Evolutionary conservation across 2,888 invertebrate genomes (phyloP).

Genomic region (Tenthredo scrophulariae): DNA sequence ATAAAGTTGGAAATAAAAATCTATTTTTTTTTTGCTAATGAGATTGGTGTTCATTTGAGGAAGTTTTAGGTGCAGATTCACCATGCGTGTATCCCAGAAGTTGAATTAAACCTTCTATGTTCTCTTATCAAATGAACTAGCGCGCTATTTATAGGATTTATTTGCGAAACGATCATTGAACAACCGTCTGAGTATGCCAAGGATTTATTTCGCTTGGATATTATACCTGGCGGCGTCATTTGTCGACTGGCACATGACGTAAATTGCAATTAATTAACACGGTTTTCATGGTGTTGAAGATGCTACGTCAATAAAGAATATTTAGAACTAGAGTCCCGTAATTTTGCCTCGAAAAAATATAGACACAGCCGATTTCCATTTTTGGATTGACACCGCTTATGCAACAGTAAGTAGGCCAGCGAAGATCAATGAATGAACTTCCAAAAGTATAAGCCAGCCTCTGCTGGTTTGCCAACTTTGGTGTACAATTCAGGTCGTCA

Average conservation of each 20-base stretch:
- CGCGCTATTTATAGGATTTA: conserved; percentile 43
- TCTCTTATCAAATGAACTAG: conserved; percentile 10
- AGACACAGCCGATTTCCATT: background rate
- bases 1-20: background rate
- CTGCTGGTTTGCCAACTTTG: conserved; percentile 35
- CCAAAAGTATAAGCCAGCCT: background rate
- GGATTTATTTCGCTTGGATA: conserved; percentile 48
- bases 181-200: conserved; percentile 54
- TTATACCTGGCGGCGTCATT: conserved; percentile 22
- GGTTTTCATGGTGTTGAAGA: background rate
- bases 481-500: conserved; percentile 31
- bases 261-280: background rate
- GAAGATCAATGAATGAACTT: conserved; percentile 39
- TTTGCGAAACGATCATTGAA: conserved; percentile 53
- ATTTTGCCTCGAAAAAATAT: background rate
- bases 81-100: background rate
- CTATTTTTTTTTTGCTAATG: background rate
- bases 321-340: background rate
- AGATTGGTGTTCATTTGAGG: background rate
- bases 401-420: background rate
- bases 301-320: background rate
- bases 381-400: background rate
- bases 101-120: background rate
- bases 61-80: background rate
- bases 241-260: conserved; percentile 22